Base-by-base conservation (phyloP, 2,888 invertebrate species). In the Neoitamus cyanurus region DNA sequence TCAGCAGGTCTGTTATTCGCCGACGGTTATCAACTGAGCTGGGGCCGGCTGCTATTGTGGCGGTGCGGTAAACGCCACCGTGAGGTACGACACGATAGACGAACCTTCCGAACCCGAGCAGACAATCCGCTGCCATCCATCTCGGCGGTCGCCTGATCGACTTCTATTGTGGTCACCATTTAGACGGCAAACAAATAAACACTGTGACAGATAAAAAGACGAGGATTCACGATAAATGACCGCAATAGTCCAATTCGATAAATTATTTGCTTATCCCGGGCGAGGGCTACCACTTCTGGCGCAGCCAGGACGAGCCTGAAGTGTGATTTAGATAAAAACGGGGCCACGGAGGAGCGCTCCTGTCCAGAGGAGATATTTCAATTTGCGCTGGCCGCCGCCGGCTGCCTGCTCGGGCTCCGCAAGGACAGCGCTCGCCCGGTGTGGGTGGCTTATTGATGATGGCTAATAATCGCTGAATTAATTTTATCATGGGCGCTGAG, bases 401-500 rank as follows among this genome's bases (percentile, higher is more conserved):
- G 28, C 3, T 5, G 30, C 7, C 75, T n/a, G 42, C 13, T 7
- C 5, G 68, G 11, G 48, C 11, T 31, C 11, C 15, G 48, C 15
- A 58, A 31, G 58, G 80, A 34, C 6, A 48, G 48, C 15, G 36
- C 2, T 34, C 20, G 25, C 28, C 11, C 48, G 48, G 80, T 48
- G 58, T 80, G 80, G 80, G 80, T 80, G 80, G 80, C 80, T 80
- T 80, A 80, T 80, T 80, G 80, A 80, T 80, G 80, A 80, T 31
- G 80, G 20, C 80, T 80, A 80, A 80, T 80, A 80, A 80, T 80
- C 80, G 80, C 68, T 80, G 80, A 80, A 80, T 80, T 80, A 80
- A 80, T 80, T 80, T 80, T 80, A 68, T 80, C 80, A 80, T 68
- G 80, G 30, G 80, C 77, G 42, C 42, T 77, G 80, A 80, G 68